Percentiles rank a stretch among this genome's conserved stretches.
Conservation (phyloP, 1,140 invertebrate genomes). For the fruit fly (Drosophila melanogaster) region DNA sequence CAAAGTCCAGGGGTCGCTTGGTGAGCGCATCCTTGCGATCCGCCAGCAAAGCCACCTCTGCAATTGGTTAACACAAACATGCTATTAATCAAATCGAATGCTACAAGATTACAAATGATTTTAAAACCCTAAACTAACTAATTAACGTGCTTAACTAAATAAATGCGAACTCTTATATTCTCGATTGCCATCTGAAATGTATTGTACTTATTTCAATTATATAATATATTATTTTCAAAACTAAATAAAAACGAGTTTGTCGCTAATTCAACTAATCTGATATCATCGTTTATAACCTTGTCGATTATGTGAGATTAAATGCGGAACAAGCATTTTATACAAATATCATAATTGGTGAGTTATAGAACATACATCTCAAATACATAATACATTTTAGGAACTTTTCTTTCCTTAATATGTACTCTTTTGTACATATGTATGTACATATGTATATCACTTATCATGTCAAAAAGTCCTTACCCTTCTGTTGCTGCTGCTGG, state of each 20-base stretch:
- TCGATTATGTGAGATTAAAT: neutral
- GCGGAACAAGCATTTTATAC: neutral
- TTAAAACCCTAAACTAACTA: neutral
- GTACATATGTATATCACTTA: too few relatives aligned
- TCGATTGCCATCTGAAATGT: neutral
- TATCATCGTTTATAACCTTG: neutral
- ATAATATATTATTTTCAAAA: neutral
- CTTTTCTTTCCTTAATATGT: too few relatives aligned
- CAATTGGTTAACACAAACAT: neutral
- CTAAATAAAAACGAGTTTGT: neutral
- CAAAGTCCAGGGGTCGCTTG: constrained; percentile 91
- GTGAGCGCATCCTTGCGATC: constrained; percentile 92
- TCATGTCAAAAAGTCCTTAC: too few relatives aligned
- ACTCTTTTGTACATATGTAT: too few relatives aligned
- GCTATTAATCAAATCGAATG: too few relatives aligned
- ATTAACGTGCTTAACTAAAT: neutral
- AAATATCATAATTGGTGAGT: too few relatives aligned
- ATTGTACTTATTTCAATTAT: constrained; percentile 1
- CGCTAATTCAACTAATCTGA: neutral
- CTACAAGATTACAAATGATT: too few relatives aligned
- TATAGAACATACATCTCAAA: too few relatives aligned
- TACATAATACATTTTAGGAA: too few relatives aligned
- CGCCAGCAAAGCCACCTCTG: constrained; percentile 85
- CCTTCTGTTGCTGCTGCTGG: constrained; percentile 85
- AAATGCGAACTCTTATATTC: neutral